Conservation (phyloP, 1,140 invertebrate species). For the Radopholus similis region DNA sequence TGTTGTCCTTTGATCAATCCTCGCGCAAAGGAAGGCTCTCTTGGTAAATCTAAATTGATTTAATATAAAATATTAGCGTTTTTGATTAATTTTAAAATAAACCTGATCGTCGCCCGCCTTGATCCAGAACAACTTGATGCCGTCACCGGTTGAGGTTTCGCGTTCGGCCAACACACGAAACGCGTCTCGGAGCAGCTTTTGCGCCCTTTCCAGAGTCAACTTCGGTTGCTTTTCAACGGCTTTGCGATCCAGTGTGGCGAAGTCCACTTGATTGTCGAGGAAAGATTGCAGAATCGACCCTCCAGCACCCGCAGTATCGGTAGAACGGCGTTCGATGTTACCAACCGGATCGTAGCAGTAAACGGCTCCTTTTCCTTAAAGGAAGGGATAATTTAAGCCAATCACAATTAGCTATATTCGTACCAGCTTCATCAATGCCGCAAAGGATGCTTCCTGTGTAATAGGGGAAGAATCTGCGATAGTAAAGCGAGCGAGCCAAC, state of each 20-base stretch:
- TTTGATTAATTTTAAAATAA: constrained; percentile 9
- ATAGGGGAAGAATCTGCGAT: constrained; percentile 96
- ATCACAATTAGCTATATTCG: not conserved
- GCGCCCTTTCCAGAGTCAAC: constrained; percentile 74
- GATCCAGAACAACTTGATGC: constrained; percentile 79
- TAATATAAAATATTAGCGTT: not conserved
- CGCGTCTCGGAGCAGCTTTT: constrained; percentile 82
- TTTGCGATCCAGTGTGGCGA: not conserved
- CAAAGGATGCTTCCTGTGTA: constrained; percentile 92
- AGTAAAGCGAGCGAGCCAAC: constrained; percentile 90
- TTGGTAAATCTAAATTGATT: not conserved
- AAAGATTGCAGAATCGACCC: constrained; percentile 65
- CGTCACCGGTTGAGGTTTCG: constrained; percentile 93
- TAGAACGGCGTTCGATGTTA: constrained; percentile 76
- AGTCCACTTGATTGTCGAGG: constrained; percentile 65
- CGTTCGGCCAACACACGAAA: constrained; percentile 94
- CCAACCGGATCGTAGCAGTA: constrained; percentile 96
- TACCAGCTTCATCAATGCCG: constrained; percentile 67
- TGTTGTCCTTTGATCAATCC: not conserved
- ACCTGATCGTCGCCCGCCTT: constrained; percentile 67
- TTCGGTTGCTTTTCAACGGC: constrained; percentile 53
- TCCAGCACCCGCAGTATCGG: constrained; percentile 75
- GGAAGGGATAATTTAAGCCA: constrained; percentile 5
- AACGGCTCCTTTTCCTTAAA: constrained; percentile 80
- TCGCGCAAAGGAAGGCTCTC: not conserved